phyloP scores from a whole-genome alignment of 2,113 vertebrate genomes.

The Propithecus coquereli region DNA sequence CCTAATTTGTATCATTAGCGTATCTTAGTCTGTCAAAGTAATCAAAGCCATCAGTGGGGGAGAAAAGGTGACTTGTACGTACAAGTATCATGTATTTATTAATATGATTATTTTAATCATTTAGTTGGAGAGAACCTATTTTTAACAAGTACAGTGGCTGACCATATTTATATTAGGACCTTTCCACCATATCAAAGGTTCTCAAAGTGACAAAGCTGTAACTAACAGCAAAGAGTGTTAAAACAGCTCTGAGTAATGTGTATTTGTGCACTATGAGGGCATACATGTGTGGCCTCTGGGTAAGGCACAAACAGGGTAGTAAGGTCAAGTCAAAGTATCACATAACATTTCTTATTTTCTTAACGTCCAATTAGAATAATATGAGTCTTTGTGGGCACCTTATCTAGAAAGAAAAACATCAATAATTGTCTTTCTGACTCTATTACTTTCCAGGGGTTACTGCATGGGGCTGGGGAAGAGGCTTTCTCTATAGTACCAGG shows the following conservation, averaged over 20 bases:
- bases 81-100: slow-evolving; percentile 63
- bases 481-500: background rate
- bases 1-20: slow-evolving; percentile 79
- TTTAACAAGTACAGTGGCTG: background rate
- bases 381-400: background rate
- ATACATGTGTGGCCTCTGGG: background rate
- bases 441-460: background rate
- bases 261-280: background rate
- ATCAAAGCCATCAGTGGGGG: slow-evolving; percentile 74
- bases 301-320: background rate
- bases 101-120: slow-evolving; percentile 62
- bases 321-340: background rate
- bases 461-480: background rate
- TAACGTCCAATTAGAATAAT: background rate
- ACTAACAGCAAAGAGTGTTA: background rate
- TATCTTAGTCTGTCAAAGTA: slow-evolving; percentile 80
- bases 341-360: background rate
- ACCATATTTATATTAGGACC: background rate
- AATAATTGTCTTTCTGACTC: background rate
- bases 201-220: background rate
- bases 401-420: background rate
- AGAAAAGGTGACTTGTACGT: slow-evolving; percentile 74
- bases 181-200: background rate
- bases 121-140: background rate
- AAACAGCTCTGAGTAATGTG: background rate